Evolutionary conservation across 2,113 vertebrate species (phyloP).

Genomic region (Grammomys dolichurus): DNA sequence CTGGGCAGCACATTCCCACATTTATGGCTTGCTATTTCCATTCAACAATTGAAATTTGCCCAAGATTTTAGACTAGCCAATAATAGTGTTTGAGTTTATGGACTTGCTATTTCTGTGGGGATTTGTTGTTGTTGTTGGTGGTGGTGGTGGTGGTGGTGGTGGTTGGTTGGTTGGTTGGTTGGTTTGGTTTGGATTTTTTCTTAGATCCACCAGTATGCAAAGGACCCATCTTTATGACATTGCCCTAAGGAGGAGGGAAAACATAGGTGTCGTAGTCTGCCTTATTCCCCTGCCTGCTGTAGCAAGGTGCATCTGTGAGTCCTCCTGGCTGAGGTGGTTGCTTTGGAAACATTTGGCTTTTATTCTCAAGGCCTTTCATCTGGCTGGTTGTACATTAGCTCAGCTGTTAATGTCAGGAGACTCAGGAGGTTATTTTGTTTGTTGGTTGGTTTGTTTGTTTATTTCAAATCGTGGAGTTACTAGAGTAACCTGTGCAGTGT

Average conservation of each 20-base stretch:
- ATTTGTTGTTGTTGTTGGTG: neutral
- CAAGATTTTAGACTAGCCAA: neutral
- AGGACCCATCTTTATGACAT: neutral
- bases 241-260: neutral
- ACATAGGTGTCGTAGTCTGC: accelerated
- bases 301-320: neutral
- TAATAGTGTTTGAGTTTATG: neutral
- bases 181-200: neutral
- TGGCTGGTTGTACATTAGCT: neutral
- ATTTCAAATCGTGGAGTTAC: neutral
- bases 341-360: neutral
- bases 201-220: neutral
- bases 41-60: neutral
- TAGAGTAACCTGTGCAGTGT: neutral
- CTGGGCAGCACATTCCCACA: accelerated
- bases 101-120: neutral
- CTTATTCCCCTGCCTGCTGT: neutral
- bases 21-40: neutral
- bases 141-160: neutral
- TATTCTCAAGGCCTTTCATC: neutral
- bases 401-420: neutral
- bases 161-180: neutral
- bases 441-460: too few species aligned
- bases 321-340: neutral
- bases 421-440: accelerated